These are phyloP conservation scores for Acanthoscelides obtectus DNA, from an alignment of 2,888 invertebrate species.

Conservation along the genomic window DNA sequence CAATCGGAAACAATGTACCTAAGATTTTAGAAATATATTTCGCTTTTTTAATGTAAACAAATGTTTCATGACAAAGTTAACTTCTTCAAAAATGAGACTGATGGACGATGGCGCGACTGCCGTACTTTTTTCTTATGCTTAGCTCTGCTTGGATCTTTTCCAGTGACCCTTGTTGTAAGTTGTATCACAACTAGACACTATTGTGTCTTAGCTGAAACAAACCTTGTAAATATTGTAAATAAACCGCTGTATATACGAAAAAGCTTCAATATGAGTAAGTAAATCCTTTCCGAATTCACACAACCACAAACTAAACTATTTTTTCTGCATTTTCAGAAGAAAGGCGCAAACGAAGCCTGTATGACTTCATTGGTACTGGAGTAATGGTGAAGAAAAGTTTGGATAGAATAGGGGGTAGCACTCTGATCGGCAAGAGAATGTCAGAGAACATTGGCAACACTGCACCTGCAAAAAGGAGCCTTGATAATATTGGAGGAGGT, in stretches of 20 bases:
- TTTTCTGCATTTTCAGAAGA: conserved; percentile 10
- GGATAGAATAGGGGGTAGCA: conserved; percentile 22
- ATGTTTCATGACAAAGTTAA: too few species aligned
- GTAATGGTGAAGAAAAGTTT: conserved; percentile 4
- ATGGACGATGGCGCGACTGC: too few species aligned
- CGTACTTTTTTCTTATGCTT: too few species aligned
- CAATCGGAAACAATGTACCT: too few species aligned
- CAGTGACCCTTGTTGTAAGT: too few species aligned
- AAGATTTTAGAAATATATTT: too few species aligned
- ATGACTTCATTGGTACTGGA: conserved; percentile 22
- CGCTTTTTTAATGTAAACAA: too few species aligned
- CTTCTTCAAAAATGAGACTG: too few species aligned
- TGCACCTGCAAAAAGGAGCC: neutral
- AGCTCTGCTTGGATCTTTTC: too few species aligned
- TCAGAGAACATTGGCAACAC: conserved; percentile 2
- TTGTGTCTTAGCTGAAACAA: too few species aligned
- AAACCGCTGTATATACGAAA: neutral
- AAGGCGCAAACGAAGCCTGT: conserved; percentile 18
- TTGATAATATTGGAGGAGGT: conserved; percentile 5
- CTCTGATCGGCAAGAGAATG: conserved; percentile 17
- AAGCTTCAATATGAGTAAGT: conserved; percentile 20
- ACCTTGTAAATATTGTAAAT: neutral
- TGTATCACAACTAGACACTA: too few species aligned
- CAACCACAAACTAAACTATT: neutral
- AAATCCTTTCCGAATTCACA: neutral